Conservation (phyloP, 2,797 vertebrate genomes). For the Takifugu ocellatus region DNA sequence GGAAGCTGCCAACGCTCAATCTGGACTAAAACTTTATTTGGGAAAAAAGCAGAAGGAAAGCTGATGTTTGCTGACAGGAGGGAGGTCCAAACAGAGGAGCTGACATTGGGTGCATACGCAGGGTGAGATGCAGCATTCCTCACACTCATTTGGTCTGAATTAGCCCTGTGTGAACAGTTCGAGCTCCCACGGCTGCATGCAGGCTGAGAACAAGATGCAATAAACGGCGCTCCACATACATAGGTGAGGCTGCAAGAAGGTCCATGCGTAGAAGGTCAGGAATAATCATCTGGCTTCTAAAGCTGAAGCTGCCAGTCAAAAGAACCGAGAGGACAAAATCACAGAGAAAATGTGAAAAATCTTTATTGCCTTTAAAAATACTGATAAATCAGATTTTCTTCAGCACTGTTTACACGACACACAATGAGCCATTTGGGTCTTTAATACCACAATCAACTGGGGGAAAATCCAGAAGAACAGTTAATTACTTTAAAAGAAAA, state of each 20-base stretch:
- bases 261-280: not conserved
- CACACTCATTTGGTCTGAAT: constrained; percentile 55
- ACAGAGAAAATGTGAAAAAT: not conserved
- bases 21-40: too few species aligned
- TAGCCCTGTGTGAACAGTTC: constrained; percentile 46
- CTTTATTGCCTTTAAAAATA: too few species aligned
- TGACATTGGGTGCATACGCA: constrained; percentile 42
- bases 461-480: too few species aligned
- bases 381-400: too few species aligned
- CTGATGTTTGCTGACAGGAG: constrained; percentile 7
- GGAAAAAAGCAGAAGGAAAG: too few species aligned
- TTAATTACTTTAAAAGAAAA: too few species aligned
- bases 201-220: not conserved
- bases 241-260: not conserved
- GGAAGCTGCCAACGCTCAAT: too few species aligned
- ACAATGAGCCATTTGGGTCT: too few species aligned
- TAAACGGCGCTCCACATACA: constrained; percentile 18
- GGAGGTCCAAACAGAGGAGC: constrained; percentile 28
- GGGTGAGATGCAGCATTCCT: constrained; percentile 49
- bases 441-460: too few species aligned
- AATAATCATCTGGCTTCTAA: not conserved
- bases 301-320: not conserved
- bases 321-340: not conserved
- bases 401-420: too few species aligned
- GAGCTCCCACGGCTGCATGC: constrained; percentile 30